Conservation (phyloP, 2,888 invertebrate species). For the Dione juno region DNA sequence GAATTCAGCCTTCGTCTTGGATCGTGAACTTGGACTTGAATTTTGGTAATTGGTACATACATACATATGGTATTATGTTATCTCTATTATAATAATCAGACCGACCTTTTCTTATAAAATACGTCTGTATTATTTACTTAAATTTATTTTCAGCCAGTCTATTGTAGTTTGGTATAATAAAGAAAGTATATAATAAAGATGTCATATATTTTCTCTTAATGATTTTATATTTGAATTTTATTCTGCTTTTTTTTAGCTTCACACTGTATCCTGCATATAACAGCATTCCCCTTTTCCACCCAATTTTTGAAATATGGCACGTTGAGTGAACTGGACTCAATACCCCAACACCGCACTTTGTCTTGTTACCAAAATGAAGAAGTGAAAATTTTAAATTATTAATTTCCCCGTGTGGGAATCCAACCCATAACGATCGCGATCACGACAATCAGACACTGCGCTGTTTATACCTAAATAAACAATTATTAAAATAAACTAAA, state of each 20-base stretch:
- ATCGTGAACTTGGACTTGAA: constrained; percentile 55
- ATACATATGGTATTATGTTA: constrained; percentile 34
- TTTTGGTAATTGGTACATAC: constrained; percentile 49
- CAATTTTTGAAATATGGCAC: no score
- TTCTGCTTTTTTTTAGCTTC: no score
- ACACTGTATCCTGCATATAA: no score
- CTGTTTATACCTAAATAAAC: neutral
- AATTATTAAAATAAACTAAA: neutral
- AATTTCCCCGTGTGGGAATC: no score
- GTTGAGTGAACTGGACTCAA: no score
- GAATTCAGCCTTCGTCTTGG: constrained; percentile 60
- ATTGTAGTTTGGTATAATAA: neutral
- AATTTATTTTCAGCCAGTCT: neutral
- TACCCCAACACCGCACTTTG: no score
- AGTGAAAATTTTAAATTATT: no score
- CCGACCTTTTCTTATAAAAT: constrained; percentile 1
- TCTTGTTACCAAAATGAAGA: no score
- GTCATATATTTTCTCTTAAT: neutral
- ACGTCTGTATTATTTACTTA: neutral
- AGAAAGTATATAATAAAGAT: neutral
- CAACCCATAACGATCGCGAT: no score
- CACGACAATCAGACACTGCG: no score
- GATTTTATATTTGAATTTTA: neutral
- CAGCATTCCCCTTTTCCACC: no score
- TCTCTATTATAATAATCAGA: constrained; percentile 7